Evolutionary conservation across 2,888 invertebrate genomes (phyloP).

Genomic region (Chironomus riparius): DNA sequence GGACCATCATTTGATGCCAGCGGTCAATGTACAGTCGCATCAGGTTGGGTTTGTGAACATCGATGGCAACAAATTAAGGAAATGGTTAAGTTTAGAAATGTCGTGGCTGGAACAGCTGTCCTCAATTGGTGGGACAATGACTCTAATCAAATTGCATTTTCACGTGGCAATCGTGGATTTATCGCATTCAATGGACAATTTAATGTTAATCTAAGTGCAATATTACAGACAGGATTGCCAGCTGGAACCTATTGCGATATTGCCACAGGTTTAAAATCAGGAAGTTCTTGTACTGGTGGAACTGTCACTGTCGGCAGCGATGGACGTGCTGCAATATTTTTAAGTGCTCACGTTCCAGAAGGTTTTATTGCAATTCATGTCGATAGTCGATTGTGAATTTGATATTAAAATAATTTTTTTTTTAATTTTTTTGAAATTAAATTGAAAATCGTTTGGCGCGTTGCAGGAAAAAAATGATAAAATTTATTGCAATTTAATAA

Average conservation of each 20-base stretch:
- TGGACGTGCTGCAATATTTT: conserved; percentile 49
- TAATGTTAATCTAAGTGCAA: conserved; percentile 48
- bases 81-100: conserved; percentile 70
- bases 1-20: conserved; percentile 58
- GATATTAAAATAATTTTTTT: too few relatives aligned
- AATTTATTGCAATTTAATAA: too few relatives aligned
- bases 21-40: conserved; percentile 47
- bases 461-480: too few relatives aligned
- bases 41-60: conserved; percentile 78
- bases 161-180: conserved; percentile 67
- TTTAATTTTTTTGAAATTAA: too few relatives aligned
- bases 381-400: conserved; percentile 29
- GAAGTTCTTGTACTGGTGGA: conserved; percentile 57
- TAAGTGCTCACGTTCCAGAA: conserved; percentile 50
- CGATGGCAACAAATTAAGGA: conserved; percentile 72
- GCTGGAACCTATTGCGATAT: conserved; percentile 77
- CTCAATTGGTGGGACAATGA: conserved; percentile 74
- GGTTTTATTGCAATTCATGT: conserved; percentile 63
- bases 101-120: conserved; percentile 49
- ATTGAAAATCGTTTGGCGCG: too few relatives aligned
- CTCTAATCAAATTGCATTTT: conserved; percentile 75
- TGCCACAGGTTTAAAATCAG: conserved; percentile 55
- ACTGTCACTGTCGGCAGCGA: conserved; percentile 50
- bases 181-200: conserved; percentile 66
- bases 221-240: conserved; percentile 57